Evolutionary conservation across 2,113 vertebrate species (phyloP), one percentile per base, ranked within the genome.

Genomic region (Eubucco bourcierii): DNA sequence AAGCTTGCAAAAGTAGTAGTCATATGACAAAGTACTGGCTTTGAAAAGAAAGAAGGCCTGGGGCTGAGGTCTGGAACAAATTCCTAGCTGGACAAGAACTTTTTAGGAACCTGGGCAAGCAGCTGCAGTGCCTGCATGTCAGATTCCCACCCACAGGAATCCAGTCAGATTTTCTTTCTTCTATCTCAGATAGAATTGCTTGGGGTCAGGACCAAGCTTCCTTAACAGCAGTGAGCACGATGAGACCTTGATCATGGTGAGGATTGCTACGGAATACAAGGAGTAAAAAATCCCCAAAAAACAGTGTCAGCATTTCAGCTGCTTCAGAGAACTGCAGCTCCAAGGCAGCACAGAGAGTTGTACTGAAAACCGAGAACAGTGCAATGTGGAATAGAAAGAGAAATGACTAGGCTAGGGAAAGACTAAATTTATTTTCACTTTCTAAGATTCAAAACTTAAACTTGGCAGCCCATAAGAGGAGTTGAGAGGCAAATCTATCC

Each of bases 71-170:
- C 79, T 93, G 93, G 65, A 94, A 85, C 52, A 58, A 94, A 85
- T 88, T 81, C 73, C 73, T 61, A 80, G 73, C 50, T 71, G 86
- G 85, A 90, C 29, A 85, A 61, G 79, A 71, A 84, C 85, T 59
- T 95, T 55, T 80, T 46, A 81, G 73, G 82, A 95, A 78, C 80
- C 58, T 84, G 93, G 76, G 76, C 34, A 75, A 92, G 66, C 93
- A 83, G 88, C 85, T 91, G 84, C 77, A 74, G 53, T 71, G 87
- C 82, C 72, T 70, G 46, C 56, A 90, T 39, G 80, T 79, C 84
- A 84, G 59, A 88, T 94, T 88, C 84, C 55, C 76, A 86, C 50
- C 61, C 76, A 67, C 21, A 56, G 68, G 80, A 92, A 29, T 56
- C 12, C 52, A 70, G 52, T 41, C 47, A 85, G 15, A 76, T 89